These are phyloP conservation scores for Canis aureus DNA, from an alignment of 2,113 vertebrate species.

Conservation along the genomic window DNA sequence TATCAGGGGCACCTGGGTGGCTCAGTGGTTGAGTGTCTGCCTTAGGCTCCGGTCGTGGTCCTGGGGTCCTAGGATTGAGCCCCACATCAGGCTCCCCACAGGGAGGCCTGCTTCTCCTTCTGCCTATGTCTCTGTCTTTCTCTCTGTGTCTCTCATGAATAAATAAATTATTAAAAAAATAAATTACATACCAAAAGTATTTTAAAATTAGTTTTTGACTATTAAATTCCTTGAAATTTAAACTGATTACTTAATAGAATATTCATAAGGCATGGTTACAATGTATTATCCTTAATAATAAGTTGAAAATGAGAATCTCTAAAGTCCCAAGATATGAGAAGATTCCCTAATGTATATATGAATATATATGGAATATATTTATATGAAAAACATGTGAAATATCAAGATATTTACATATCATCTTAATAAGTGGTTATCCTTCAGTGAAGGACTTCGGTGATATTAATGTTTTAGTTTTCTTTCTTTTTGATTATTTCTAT, in stretches of 20 bases:
- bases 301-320: neutral
- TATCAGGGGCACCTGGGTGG: too few species aligned
- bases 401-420: neutral
- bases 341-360: neutral
- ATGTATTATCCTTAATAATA: neutral
- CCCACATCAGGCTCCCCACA: too few species aligned
- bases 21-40: too few species aligned
- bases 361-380: neutral
- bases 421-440: neutral
- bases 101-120: too few species aligned
- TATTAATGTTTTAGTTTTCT: neutral
- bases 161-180: too few species aligned
- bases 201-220: neutral
- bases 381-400: neutral
- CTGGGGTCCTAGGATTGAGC: too few species aligned
- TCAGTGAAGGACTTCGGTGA: neutral
- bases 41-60: too few species aligned
- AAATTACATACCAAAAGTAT: neutral
- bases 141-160: too few species aligned
- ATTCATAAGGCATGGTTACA: neutral
- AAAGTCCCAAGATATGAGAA: neutral
- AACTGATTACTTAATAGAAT: neutral
- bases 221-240: neutral
- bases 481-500: neutral
- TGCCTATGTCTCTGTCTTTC: too few species aligned